Conservation (phyloP, 2,888 invertebrate species). For the Aethes cnicana region DNA sequence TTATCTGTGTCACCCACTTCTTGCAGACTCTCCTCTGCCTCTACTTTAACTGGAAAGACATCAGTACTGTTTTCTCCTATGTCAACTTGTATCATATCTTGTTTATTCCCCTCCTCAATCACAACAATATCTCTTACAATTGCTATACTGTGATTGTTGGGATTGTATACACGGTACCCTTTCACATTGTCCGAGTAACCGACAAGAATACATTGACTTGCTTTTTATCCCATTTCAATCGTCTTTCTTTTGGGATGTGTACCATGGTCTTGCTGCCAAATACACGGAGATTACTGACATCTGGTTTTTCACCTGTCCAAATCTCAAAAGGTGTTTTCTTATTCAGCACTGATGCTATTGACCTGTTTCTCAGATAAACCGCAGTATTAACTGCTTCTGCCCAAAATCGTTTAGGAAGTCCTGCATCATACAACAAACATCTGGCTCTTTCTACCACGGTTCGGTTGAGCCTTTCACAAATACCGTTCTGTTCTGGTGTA, state of each 20-base stretch:
- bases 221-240: slow-evolving; percentile 36
- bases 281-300: slow-evolving; percentile 29
- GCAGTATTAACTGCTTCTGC: slow-evolving; percentile 35
- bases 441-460: slow-evolving; percentile 34
- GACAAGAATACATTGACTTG: slow-evolving; percentile 30
- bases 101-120: slow-evolving; percentile 19
- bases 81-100: slow-evolving; percentile 1
- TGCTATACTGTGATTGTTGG: slow-evolving; percentile 15
- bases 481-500: slow-evolving; percentile 37
- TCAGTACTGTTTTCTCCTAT: not conserved
- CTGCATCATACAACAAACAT: slow-evolving; percentile 34
- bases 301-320: slow-evolving; percentile 34
- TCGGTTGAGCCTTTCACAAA: slow-evolving; percentile 34
- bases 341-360: slow-evolving; percentile 30
- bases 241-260: slow-evolving; percentile 35
- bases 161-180: slow-evolving; percentile 37
- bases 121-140: slow-evolving; percentile 34
- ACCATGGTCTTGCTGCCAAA: slow-evolving; percentile 36
- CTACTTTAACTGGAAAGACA: not conserved
- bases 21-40: not conserved
- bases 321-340: slow-evolving; percentile 36
- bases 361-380: slow-evolving; percentile 33
- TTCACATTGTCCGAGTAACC: slow-evolving; percentile 37
- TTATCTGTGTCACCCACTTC: not conserved
- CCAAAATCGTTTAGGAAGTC: slow-evolving; percentile 34